Base-by-base conservation (phyloP, 1,140 invertebrate species). In the Condylostylus longicornis region DNA sequence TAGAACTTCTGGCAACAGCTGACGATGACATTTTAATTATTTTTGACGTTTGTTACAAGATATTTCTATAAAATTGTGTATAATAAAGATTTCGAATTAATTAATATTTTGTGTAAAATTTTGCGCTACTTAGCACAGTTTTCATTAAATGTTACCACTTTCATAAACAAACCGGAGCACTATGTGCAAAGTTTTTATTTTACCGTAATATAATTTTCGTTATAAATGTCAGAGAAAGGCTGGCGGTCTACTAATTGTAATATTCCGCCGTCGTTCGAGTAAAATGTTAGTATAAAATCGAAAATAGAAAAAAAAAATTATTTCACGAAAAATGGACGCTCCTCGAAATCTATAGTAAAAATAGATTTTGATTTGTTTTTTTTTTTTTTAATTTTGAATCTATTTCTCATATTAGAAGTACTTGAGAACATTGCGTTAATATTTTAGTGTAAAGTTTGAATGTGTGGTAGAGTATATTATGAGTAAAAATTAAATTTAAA, bases 1-100 rank as follows among this genome's bases (percentile, higher is more conserved):
- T 89, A 58, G 82, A 84, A 50, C 77, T 73, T 68, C 82, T 85
- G 53, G 80, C 74, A 60, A 82, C 69, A 63, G 77, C 71, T 62
- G 79, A 79, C 63, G 79, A 78, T 46, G 55, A 58, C 55, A 58
- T 58, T 44, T 49, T 46, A 13, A 35, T 50, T 41, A 41, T 45
- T 41, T 51, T 44, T 33, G 32, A 31, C 19, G 33, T 37, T 33
- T 37, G 29, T 42, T 31, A 28, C 13, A 31, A 18, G 21, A 32
- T 35, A 27, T 37, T 9, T 9, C 14, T 36, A 36, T 28, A 41
- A 29, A 42, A 33, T 38, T 40, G 29, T 33, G 39, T 42, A 28
- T 39, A 51, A 13, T 12, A n/a, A 22, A 8, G 27, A 28, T 37
- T 37, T 29, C 3, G 7, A 29, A 13, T 29, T 37, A 17, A 28